These are phyloP conservation scores for Carabus problematicus DNA, from an alignment of 2,888 invertebrate genomes.

Conservation along the genomic window DNA sequence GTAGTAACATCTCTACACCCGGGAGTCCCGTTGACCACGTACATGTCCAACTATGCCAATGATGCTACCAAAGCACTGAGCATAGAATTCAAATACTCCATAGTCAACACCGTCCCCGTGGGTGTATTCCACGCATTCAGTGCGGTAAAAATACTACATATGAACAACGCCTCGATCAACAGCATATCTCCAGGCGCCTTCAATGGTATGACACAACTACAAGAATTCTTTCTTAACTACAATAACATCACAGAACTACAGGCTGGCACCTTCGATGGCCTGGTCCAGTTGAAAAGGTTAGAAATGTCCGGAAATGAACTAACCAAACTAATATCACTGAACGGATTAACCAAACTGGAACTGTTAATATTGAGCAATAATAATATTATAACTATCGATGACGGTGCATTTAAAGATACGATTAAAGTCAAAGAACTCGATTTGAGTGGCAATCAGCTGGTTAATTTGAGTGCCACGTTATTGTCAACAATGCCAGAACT, in stretches of 20 bases:
- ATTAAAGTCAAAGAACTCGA: conserved; percentile 63
- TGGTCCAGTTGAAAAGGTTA: not conserved
- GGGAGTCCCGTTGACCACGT: too few relatives aligned
- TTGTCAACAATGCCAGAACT: conserved; percentile 68
- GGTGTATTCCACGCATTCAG: too few relatives aligned
- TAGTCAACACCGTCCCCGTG: too few relatives aligned
- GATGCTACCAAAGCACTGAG: too few relatives aligned
- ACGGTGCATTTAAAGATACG: conserved; percentile 68
- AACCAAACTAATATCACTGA: conserved; percentile 4
- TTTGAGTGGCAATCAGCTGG: conserved; percentile 21
- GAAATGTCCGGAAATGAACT: conserved; percentile 4
- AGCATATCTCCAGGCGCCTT: too few relatives aligned
- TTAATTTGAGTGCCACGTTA: conserved; percentile 51
- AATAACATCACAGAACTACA: conserved; percentile 23
- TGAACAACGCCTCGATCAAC: too few relatives aligned
- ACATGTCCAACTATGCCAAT: too few relatives aligned
- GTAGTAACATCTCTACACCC: too few relatives aligned
- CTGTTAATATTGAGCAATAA: conserved; percentile 13
- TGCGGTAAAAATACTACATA: too few relatives aligned
- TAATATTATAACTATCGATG: conserved; percentile 56
- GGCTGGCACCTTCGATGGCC: not conserved
- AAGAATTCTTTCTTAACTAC: conserved; percentile 17
- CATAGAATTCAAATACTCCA: too few relatives aligned
- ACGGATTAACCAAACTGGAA: not conserved
- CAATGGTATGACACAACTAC: conserved; percentile 24